Evolutionary conservation across 2,113 vertebrate species (phyloP).

Genomic region (Rafetus swinhoei): DNA sequence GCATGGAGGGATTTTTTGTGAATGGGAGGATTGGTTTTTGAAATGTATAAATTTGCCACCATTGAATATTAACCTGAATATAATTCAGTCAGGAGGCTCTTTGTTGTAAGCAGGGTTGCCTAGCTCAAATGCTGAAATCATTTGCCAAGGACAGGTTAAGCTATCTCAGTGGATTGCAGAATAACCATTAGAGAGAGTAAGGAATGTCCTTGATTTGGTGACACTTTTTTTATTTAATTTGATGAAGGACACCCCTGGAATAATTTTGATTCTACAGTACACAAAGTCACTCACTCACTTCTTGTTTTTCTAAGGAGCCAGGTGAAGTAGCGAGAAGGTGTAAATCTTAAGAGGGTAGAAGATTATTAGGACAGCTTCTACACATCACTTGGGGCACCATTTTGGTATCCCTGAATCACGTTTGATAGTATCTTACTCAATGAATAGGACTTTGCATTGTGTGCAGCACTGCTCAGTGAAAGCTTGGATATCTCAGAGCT

Average conservation of each 20-base stretch:
- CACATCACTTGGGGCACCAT: background rate
- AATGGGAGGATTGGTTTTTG: background rate
- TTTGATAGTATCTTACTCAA: fast-evolving
- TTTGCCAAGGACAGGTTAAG: background rate
- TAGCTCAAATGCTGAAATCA: background rate
- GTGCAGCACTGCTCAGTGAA: background rate
- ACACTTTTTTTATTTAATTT: background rate
- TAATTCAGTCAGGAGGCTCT: background rate
- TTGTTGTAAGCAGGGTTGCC: slow-evolving; percentile 5
- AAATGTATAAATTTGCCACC: slow-evolving; percentile 14
- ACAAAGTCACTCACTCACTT: background rate
- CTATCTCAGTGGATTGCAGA: background rate
- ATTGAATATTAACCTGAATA: background rate
- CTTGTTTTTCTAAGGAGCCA: background rate
- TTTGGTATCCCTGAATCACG: background rate
- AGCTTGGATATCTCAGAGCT: background rate
- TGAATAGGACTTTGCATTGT: fast-evolving
- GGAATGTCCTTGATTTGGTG: background rate
- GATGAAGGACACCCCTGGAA: background rate
- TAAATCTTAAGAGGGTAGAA: background rate
- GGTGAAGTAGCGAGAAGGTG: background rate
- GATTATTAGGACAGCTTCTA: background rate
- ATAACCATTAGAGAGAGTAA: background rate
- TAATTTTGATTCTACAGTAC: background rate
- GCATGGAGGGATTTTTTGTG: background rate